Base-by-base conservation (phyloP, 2,113 vertebrate genomes). In the Hassar affinis region DNA sequence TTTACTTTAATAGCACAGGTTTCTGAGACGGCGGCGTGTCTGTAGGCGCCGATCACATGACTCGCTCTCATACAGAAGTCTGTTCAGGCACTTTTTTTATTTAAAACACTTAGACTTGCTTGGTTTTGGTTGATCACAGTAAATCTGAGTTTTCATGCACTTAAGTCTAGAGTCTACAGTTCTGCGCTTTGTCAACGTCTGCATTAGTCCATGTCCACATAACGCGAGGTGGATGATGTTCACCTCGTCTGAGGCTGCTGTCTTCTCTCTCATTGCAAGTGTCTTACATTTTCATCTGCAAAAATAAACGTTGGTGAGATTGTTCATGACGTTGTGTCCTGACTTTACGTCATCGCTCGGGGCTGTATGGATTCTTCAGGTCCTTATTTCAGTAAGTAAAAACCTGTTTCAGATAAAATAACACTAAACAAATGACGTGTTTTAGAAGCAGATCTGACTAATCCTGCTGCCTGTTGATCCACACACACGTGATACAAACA, bases 281-380 rank as follows among this genome's bases (percentile, higher is more conserved):
- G 85, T 84, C 85, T 86, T 90, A 84, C 64, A 62, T 80, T 87
- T 86, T 87, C 87, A 89, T 85, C 81, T 89, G 88, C 84, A 87
- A 87, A n/a, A 85, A 79, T 90, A 88, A 89, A 91, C 25, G 61
- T 25, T 82, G 47, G 51, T 75, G 56, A 85, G 25, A 61, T 79
- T 62, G 17, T 49, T 78, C 30, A 71, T n/a, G 6, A 49, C 47
- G 27, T 33, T 59, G 45, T 25, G 30, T 79, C 51, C 11, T 51
- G 42, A 79, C 30, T 76, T 10, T 76, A 30, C 9, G 11, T 66
- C 42, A 42, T 42, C 0, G 8, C 3, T 25, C 17, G 18, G 18
- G 12, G 3, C 72, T 51, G 4, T 33, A 8, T 30, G 27, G 35
- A 33, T 6, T 2, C 30, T 4, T 8, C n/a, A n/a, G n/a, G n/a